Conservation (phyloP, 2,888 invertebrate species). For the Brachycybe producta region DNA sequence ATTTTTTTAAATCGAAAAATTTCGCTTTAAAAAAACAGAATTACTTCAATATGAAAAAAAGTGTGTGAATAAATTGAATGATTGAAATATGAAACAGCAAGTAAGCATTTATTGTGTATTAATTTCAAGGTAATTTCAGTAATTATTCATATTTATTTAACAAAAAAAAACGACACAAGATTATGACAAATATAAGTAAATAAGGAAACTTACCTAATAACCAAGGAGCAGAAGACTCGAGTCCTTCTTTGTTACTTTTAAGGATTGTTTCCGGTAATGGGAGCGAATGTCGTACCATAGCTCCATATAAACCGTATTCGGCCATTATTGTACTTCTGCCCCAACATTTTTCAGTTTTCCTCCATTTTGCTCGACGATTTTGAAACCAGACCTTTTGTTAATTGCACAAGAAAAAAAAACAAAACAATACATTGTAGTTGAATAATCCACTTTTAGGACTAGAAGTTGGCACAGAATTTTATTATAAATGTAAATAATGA, state of each 20-base stretch:
- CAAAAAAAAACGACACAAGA: not conserved
- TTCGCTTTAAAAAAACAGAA: too few species aligned
- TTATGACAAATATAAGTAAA: too few species aligned
- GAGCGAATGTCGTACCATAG: conserved; percentile 97
- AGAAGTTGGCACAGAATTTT: too few species aligned
- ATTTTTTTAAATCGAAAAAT: not conserved
- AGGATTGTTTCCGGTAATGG: conserved; percentile 97
- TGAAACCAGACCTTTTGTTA: conserved; percentile 99
- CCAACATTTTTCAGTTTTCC: conserved; percentile 99
- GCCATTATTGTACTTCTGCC: conserved; percentile 99
- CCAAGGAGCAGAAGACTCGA: conserved; percentile 78
- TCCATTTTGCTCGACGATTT: conserved; percentile 96
- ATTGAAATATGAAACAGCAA: too few species aligned
- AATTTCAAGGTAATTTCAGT: too few species aligned
- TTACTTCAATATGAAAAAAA: too few species aligned
- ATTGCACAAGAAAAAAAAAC: too few species aligned
- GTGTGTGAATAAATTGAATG: too few species aligned
- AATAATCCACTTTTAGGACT: too few species aligned
- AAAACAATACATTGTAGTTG: conserved; percentile 21
- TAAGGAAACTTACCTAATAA: conserved; percentile 66
- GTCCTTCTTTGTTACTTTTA: conserved; percentile 89
- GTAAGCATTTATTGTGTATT: too few species aligned
- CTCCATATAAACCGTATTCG: conserved; percentile 97
- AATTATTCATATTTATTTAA: too few species aligned
- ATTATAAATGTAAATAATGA: too few species aligned